Evolutionary conservation across 1,140 invertebrate species (phyloP).

Genomic region (Bombus difficillimus): DNA sequence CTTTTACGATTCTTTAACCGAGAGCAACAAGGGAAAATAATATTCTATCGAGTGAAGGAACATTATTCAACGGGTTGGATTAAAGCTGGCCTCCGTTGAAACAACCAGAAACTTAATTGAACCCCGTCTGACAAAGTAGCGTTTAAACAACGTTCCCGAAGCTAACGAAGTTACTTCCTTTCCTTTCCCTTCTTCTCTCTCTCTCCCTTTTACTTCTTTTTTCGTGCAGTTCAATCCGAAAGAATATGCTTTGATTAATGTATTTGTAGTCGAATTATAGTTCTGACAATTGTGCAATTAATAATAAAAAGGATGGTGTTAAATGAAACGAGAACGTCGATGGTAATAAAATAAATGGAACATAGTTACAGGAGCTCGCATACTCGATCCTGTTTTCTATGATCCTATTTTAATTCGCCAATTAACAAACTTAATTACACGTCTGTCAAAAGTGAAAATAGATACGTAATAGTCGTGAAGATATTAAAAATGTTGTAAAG

Average conservation of each 20-base stretch:
- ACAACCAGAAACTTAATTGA: conserved; percentile 14
- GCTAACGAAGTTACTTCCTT: conserved; percentile 5
- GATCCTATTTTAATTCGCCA: background rate
- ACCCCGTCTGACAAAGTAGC: background rate
- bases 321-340: background rate
- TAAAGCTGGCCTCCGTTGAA: background rate
- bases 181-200: background rate
- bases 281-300: background rate
- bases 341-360: background rate
- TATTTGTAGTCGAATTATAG: background rate
- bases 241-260: conserved; percentile 17
- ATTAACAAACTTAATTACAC: background rate
- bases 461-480: too few relatives aligned
- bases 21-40: background rate
- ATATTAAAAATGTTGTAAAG: too few relatives aligned
- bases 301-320: background rate
- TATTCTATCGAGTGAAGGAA: background rate
- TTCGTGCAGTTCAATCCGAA: background rate
- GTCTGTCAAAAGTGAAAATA: accelerated
- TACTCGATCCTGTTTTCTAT: background rate
- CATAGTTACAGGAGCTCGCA: background rate
- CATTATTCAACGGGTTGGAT: conserved; percentile 1
- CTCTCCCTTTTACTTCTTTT: background rate
- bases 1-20: background rate
- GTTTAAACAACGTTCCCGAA: conserved; percentile 22